These are phyloP conservation scores for Eospalax fontanierii DNA, from an alignment of 2,797 vertebrate genomes.

Conservation along the genomic window DNA sequence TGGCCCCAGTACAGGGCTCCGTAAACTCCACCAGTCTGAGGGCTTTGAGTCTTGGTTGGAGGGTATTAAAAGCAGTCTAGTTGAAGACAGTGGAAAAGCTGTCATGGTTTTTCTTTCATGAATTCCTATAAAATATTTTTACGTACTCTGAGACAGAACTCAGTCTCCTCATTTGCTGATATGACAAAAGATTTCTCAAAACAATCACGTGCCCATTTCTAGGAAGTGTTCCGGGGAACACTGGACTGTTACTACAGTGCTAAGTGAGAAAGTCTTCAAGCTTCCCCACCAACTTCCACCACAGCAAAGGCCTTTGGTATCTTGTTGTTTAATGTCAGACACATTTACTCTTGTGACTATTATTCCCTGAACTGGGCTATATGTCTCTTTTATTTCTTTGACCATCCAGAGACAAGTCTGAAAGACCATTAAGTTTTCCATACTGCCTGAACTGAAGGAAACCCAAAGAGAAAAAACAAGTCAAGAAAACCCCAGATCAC, in stretches of 20 bases:
- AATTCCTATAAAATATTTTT: constrained; percentile 28
- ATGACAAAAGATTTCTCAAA: background rate
- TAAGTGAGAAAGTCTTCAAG: background rate
- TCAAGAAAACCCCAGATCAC: constrained; percentile 78
- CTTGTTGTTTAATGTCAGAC: background rate
- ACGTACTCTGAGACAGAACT: constrained; percentile 50
- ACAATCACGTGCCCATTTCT: background rate
- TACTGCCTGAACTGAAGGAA: constrained; percentile 71
- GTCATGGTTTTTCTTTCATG: constrained; percentile 32
- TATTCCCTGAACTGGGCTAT: constrained; percentile 63
- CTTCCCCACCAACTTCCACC: background rate
- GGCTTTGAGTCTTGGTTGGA: constrained; percentile 3
- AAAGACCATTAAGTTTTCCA: constrained; percentile 71
- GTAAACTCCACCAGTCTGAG: constrained; percentile 62
- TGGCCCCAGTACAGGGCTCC: constrained; percentile 60
- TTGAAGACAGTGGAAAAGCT: constrained; percentile 36
- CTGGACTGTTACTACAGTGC: background rate
- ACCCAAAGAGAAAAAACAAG: constrained; percentile 35
- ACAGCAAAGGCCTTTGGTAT: background rate
- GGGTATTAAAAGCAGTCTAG: constrained; percentile 63
- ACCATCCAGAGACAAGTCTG: constrained; percentile 71
- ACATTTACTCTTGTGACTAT: background rate
- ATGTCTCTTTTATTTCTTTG: constrained; percentile 65
- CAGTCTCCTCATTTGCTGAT: background rate
- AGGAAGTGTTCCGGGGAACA: background rate